These are phyloP conservation scores for Euura lappo DNA, from an alignment of 1,140 invertebrate species.

Conservation along the genomic window DNA sequence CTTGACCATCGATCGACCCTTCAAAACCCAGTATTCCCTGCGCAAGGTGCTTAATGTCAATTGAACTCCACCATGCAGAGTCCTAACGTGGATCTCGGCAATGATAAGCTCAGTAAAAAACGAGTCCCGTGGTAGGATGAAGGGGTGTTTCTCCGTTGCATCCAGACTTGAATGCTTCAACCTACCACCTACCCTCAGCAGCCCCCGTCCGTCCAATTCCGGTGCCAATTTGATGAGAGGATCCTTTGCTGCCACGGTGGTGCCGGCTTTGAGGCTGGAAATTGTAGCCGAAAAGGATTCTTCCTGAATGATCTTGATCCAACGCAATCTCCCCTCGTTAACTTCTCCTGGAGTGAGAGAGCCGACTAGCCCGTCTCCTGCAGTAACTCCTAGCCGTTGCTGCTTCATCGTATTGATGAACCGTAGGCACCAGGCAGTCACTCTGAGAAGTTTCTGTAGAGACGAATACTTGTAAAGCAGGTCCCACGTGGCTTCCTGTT, in stretches of 20 bases:
- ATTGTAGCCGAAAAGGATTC: too few species aligned
- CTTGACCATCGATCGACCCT: not conserved
- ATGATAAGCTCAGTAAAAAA: not conserved
- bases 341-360: too few species aligned
- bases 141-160: not conserved
- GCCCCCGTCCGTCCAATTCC: not conserved
- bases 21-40: conserved; percentile 2
- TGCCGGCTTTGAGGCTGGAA: too few species aligned
- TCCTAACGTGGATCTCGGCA: not conserved
- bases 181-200: not conserved
- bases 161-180: not conserved
- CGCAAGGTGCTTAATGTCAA: not conserved
- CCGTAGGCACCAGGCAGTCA: not conserved
- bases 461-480: not conserved
- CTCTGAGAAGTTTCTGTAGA: not conserved
- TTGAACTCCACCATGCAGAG: conserved; percentile 15
- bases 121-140: not conserved
- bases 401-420: not conserved
- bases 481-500: not conserved
- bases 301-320: too few species aligned
- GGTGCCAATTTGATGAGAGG: not conserved
- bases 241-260: not conserved
- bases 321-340: too few species aligned
- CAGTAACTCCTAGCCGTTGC: too few species aligned
- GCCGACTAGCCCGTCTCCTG: too few species aligned